Percentiles rank a stretch among this genome's conserved stretches.
Conservation (phyloP, 2,888 invertebrate genomes). For the Tenthredo notha region DNA sequence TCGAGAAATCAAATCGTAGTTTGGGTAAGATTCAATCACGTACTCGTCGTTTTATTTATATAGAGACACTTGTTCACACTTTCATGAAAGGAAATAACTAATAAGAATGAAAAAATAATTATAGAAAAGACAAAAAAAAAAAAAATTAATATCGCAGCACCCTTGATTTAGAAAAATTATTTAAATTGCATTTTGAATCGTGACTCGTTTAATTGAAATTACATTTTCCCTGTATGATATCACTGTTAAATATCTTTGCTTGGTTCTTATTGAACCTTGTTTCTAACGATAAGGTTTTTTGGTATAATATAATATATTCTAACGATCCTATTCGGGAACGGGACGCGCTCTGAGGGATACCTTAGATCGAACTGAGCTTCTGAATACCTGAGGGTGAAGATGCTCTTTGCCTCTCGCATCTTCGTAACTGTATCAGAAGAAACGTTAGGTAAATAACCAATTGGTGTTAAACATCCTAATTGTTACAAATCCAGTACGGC, state of each 20-base stretch:
- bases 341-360: slow-evolving; percentile 36
- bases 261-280: background rate
- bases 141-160: background rate
- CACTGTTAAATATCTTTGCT: background rate
- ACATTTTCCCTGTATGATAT: background rate
- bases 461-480: slow-evolving; percentile 73
- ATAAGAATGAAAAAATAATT: background rate
- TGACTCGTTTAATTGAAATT: background rate
- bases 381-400: slow-evolving; percentile 56
- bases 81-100: background rate
- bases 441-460: slow-evolving; percentile 75
- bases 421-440: slow-evolving; percentile 74
- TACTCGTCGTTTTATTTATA: background rate
- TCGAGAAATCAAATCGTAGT: background rate
- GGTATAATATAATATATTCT: background rate
- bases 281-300: background rate
- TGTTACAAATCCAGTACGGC: slow-evolving; percentile 69
- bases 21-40: background rate
- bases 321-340: background rate
- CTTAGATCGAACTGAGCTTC: slow-evolving; percentile 44
- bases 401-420: slow-evolving; percentile 56
- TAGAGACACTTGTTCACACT: background rate
- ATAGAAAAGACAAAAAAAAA: background rate
- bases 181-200: slow-evolving; percentile 4
- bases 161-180: background rate